Conservation (phyloP, 2,888 invertebrate genomes). For the Epistrophe grossulariae region DNA sequence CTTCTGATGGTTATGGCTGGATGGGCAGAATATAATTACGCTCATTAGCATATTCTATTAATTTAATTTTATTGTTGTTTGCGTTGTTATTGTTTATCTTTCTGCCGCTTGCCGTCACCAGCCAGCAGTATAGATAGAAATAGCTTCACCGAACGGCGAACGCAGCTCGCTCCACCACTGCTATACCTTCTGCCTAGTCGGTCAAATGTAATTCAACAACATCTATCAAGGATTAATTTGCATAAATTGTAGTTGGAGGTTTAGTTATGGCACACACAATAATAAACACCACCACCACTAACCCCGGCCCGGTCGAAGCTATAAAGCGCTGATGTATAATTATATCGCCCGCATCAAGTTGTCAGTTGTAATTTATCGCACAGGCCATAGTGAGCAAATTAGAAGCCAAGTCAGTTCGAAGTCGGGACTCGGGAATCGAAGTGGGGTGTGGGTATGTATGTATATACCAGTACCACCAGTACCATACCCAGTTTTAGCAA, state of each 20-base stretch:
- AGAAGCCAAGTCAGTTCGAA: constrained; percentile 43
- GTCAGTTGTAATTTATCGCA: constrained; percentile 71
- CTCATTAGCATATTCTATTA: constrained; percentile 72
- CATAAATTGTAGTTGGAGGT: constrained; percentile 64
- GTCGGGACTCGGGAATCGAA: not conserved
- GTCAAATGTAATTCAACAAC: constrained; percentile 69
- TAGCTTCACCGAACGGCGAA: not conserved
- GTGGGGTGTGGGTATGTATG: not conserved
- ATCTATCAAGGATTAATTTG: constrained; percentile 74
- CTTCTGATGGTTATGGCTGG: constrained; percentile 60
- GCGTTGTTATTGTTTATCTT: constrained; percentile 66
- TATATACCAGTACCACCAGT: not conserved
- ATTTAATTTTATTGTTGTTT: constrained; percentile 69
- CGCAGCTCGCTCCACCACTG: not conserved
- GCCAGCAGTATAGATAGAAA: constrained; percentile 1
- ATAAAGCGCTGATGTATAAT: constrained; percentile 61
- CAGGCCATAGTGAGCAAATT: constrained; percentile 70
- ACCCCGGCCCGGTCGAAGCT: not conserved
- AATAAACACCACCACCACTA: constrained; percentile 36
- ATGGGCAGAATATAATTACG: constrained; percentile 68
- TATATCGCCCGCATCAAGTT: constrained; percentile 75
- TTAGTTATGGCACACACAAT: constrained; percentile 52
- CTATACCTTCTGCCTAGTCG: constrained; percentile 29
- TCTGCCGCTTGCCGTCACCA: constrained; percentile 23
- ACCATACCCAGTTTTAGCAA: not conserved